phyloP scores from a whole-genome alignment of 2,113 vertebrate species.

The Melospiza georgiana region DNA sequence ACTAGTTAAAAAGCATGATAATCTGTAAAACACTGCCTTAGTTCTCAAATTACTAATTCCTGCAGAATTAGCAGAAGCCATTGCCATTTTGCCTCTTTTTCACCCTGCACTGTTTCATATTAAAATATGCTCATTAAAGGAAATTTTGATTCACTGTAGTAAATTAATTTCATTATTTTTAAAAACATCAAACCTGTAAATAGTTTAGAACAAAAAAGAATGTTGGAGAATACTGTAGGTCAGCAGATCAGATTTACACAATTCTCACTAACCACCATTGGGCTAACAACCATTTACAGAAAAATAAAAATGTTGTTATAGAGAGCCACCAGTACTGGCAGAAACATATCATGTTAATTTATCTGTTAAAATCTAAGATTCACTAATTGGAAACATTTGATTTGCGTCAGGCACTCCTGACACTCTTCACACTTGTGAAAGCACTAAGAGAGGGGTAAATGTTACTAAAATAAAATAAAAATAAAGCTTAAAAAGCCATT shows the following conservation, averaged over 20 bases:
- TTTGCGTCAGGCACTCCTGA: not conserved
- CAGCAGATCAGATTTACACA: not conserved
- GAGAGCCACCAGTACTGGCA: not conserved
- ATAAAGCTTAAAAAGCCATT: not conserved
- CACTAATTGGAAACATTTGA: not conserved
- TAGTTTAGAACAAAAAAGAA: not conserved
- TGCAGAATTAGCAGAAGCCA: not conserved
- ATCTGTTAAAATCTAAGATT: not conserved
- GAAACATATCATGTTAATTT: not conserved
- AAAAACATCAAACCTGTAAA: not conserved
- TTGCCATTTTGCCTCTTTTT: not conserved
- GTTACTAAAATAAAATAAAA: not conserved
- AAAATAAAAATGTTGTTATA: not conserved
- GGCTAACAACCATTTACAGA: not conserved
- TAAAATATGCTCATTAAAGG: not conserved
- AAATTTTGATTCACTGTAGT: not conserved
- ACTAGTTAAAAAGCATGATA: not conserved
- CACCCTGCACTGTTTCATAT: not conserved
- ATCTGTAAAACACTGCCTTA: not conserved
- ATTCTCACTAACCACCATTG: not conserved
- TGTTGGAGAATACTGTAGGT: not conserved
- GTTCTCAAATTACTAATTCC: not conserved
- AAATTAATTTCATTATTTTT: not conserved
- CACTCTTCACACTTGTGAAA: not conserved
- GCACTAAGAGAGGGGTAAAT: not conserved